These are phyloP conservation scores for Nannobrachium achirus DNA, from an alignment of 2,113 vertebrate genomes.

Conservation along the genomic window DNA sequence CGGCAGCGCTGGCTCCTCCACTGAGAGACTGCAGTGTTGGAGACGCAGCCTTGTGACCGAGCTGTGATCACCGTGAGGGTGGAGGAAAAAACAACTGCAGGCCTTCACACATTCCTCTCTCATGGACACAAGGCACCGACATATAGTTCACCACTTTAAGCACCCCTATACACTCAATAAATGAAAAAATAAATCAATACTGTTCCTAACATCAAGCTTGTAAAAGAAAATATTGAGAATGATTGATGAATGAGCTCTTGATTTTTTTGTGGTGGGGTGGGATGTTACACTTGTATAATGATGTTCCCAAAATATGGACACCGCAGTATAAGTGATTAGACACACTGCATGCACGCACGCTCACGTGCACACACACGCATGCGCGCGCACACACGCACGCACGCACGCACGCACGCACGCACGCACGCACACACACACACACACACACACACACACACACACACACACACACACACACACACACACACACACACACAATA, in stretches of 20 bases:
- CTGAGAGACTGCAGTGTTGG: slow-evolving; percentile 14
- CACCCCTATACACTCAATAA: no score
- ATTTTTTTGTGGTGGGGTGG: no score
- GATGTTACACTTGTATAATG: no score
- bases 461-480: slow-evolving; percentile 2
- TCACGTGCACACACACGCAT: neutral
- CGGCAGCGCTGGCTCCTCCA: slow-evolving; percentile 28
- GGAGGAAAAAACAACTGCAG: slow-evolving; percentile 33
- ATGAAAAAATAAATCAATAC: no score
- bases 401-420: slow-evolving; percentile 1
- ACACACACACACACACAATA: slow-evolving; percentile 6
- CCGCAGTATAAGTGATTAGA: no score
- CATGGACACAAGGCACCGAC: slow-evolving; percentile 22
- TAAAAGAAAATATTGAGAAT: no score
- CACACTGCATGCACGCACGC: no score
- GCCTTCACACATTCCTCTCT: slow-evolving; percentile 55
- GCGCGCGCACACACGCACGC: neutral
- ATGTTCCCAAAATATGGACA: no score
- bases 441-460: slow-evolving; percentile 1
- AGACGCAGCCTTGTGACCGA: slow-evolving; percentile 64
- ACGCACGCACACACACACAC: neutral
- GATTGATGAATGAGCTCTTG: no score
- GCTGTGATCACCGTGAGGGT: slow-evolving; percentile 57
- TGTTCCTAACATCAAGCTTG: no score
- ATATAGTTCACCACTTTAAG: no score